Conservation (phyloP, 1,140 invertebrate species). For the Drosophila sp. region DNA sequence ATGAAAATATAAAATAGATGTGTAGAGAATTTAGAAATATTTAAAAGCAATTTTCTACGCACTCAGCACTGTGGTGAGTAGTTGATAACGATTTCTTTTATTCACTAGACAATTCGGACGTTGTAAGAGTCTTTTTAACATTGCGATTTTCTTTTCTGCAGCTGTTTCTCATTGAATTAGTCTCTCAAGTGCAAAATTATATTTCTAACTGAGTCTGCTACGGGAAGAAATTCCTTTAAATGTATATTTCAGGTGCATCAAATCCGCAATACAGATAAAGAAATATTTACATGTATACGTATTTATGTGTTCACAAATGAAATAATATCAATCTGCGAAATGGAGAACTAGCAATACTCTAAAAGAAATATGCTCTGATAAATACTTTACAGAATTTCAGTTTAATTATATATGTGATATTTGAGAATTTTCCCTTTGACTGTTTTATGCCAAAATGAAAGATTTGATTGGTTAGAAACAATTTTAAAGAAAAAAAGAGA, state of each 20-base stretch:
- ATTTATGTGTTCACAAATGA: neutral
- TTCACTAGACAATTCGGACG: conserved; percentile 66
- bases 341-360: neutral
- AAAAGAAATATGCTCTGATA: neutral
- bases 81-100: conserved; percentile 64
- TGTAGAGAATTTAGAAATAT: neutral
- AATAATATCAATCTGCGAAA: neutral
- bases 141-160: conserved; percentile 10
- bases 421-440: too few relatives aligned
- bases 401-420: too few relatives aligned
- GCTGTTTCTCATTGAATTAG: neutral
- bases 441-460: too few relatives aligned
- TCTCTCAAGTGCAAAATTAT: neutral
- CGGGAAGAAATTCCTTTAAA: conserved; percentile 6
- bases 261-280: conserved; percentile 17
- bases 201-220: conserved; percentile 19
- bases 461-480: neutral
- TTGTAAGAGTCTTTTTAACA: conserved; percentile 44
- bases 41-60: neutral
- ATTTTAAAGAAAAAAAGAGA: neutral
- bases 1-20: too few relatives aligned
- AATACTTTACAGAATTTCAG: too few relatives aligned
- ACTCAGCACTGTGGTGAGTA: conserved; percentile 64
- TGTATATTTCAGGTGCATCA: conserved; percentile 1
- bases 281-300: conserved; percentile 1